These are phyloP conservation scores for Pammene fasciana DNA, from an alignment of 2,888 invertebrate species.

Conservation along the genomic window DNA sequence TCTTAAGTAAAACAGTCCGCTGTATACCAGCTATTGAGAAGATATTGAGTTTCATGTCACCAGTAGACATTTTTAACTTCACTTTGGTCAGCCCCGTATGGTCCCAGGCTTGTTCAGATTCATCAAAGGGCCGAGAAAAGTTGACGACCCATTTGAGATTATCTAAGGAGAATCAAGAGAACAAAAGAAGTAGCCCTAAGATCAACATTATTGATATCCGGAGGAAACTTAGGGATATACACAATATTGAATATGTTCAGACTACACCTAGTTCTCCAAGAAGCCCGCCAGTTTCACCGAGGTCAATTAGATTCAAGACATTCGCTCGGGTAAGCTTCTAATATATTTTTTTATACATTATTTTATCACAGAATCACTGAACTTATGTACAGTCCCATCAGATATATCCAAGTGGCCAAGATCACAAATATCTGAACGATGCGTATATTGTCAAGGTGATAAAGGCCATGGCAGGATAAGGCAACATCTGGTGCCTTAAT, in stretches of 20 bases:
- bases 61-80: constrained; percentile 72
- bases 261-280: constrained; percentile 41
- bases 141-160: constrained; percentile 59
- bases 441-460: too few species aligned
- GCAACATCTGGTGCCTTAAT: too few species aligned
- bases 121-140: constrained; percentile 59
- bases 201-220: constrained; percentile 48
- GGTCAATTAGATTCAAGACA: constrained; percentile 68
- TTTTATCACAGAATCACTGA: too few species aligned
- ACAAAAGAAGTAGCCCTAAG: constrained; percentile 55
- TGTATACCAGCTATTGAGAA: constrained; percentile 65
- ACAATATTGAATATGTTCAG: constrained; percentile 60
- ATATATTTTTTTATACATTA: neutral
- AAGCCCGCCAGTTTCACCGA: constrained; percentile 69
- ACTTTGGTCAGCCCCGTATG: constrained; percentile 69
- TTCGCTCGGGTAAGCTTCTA: constrained; percentile 65
- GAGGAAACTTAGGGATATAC: constrained; percentile 65
- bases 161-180: constrained; percentile 71
- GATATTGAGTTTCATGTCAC: constrained; percentile 67
- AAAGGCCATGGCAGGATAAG: too few species aligned
- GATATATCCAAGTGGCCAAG: too few species aligned
- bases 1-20: constrained; percentile 58
- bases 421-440: too few species aligned
- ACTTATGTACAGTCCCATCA: too few species aligned
- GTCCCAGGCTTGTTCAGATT: constrained; percentile 65